Conservation (phyloP, 2,797 vertebrate genomes). For the Scleropages formosus region DNA sequence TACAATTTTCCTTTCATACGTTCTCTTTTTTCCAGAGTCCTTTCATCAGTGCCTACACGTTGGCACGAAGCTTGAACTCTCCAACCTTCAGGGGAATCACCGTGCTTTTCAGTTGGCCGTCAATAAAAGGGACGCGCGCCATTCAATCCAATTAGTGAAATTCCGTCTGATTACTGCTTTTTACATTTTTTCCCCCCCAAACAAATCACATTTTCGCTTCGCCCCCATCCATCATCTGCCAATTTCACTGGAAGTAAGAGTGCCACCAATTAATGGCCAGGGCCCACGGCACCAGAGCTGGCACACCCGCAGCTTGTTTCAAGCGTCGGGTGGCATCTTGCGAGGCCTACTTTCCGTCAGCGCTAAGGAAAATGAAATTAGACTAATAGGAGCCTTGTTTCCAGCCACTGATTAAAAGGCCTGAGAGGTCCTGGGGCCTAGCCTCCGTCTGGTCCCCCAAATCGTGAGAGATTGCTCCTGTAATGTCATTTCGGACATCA, state of each 20-base stretch:
- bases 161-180: slow-evolving; percentile 68
- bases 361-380: slow-evolving; percentile 89
- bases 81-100: slow-evolving; percentile 65
- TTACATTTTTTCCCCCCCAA: slow-evolving; percentile 45
- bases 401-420: slow-evolving; percentile 93
- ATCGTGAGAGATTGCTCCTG: slow-evolving; percentile 82
- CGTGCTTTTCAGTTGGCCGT: slow-evolving; percentile 64
- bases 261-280: slow-evolving; percentile 84
- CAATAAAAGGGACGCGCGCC: slow-evolving; percentile 58
- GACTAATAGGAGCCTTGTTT: slow-evolving; percentile 88
- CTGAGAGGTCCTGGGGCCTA: slow-evolving; percentile 84
- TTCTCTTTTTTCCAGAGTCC: not conserved
- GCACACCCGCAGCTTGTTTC: slow-evolving; percentile 76
- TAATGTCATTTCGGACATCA: slow-evolving; percentile 87
- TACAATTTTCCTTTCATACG: slow-evolving; percentile 47
- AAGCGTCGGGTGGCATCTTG: slow-evolving; percentile 88
- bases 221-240: slow-evolving; percentile 79
- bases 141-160: slow-evolving; percentile 74
- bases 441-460: slow-evolving; percentile 77
- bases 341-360: slow-evolving; percentile 73
- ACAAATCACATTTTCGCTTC: slow-evolving; percentile 75
- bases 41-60: slow-evolving; percentile 53
- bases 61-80: slow-evolving; percentile 61
- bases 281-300: slow-evolving; percentile 69
- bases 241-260: slow-evolving; percentile 86